These are phyloP conservation scores for Dorcus parallelipipedus DNA, from an alignment of 2,888 invertebrate genomes.

Conservation along the genomic window DNA sequence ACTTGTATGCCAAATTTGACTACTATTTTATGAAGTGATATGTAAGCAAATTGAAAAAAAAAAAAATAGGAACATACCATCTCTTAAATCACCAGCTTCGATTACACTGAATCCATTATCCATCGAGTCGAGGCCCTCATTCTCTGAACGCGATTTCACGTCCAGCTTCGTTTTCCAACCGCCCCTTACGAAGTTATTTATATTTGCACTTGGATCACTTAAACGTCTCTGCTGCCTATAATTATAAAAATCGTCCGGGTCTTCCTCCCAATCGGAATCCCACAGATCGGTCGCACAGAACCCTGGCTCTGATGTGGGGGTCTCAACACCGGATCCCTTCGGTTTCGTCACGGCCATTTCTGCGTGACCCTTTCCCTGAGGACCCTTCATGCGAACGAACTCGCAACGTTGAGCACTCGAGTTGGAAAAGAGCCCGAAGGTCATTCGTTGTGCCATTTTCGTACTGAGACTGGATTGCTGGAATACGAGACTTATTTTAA, in stretches of 20 bases:
- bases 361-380: constrained; percentile 92
- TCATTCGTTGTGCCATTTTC: constrained; percentile 94
- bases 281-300: constrained; percentile 82
- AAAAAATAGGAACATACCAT: constrained; percentile 60
- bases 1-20: no score
- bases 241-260: constrained; percentile 79
- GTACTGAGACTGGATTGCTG: constrained; percentile 89
- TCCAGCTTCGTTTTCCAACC: constrained; percentile 72
- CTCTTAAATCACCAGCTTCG: constrained; percentile 88
- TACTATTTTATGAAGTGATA: no score
- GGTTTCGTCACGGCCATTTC: constrained; percentile 97
- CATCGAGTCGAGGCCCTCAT: constrained; percentile 85
- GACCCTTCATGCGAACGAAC: constrained; percentile 98
- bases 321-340: constrained; percentile 89
- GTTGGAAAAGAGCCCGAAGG: constrained; percentile 82
- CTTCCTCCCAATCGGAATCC: constrained; percentile 88
- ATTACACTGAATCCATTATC: constrained; percentile 85
- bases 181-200: constrained; percentile 79
- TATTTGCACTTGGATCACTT: constrained; percentile 90
- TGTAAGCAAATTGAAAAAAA: no score
- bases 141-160: constrained; percentile 79
- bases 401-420: constrained; percentile 83
- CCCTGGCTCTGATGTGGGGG: constrained; percentile 87
- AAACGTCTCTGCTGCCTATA: constrained; percentile 73
- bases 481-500: constrained; percentile 25